Evolutionary conservation across 2,888 invertebrate genomes (phyloP), one percentile per base, ranked within the genome.

Genomic region (Drosophila robusta): DNA sequence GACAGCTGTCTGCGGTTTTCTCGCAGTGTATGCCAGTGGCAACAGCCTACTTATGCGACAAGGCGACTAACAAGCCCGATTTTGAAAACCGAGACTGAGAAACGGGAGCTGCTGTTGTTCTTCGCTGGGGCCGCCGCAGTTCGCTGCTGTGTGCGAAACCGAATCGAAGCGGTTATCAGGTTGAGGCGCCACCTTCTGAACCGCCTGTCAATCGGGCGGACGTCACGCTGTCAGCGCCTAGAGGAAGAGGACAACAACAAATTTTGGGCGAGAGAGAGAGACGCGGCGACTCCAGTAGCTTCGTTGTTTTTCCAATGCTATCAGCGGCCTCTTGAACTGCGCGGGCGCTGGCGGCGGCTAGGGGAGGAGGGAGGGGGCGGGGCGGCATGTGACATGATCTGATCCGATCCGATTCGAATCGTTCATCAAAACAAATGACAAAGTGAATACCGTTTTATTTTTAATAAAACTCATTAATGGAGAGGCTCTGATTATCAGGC

Each of bases 101-200:
- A 34, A 34, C 6, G 34, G 12, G 34, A 12, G 34, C 12, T 34
- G 11, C 12, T 34, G 12, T 34, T 34, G 12, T 11, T 34, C 11
- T 34, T 34, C 12, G 29, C 29, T 29, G 5, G 26, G 26, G 26
- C 26, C 11, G 50, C 7, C 34, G 55, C 54, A 47, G 47, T 42
- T 54, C 8, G 26, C 12, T 46, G 45, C 14, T 46, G 32, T 34
- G 8, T 6, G 26, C n/a, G 26, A 73, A 81, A 71, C 77, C 77
- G 66, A 70, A 47, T 82, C 58, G 55, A 87, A 78, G 79, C 82
- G 55, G 82, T 85, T 87, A 81, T 85, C 82, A 76, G 62, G 45
- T 64, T 42, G 52, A 22, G 26, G 47, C 16, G 66, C 16, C 63
- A 81, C 76, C 88, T 65, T 14, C 24, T 81, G 76, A 83, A 66